Percentiles rank a stretch among this genome's conserved stretches.
Conservation (phyloP, 2,888 invertebrate genomes). For the Drepana falcataria region DNA sequence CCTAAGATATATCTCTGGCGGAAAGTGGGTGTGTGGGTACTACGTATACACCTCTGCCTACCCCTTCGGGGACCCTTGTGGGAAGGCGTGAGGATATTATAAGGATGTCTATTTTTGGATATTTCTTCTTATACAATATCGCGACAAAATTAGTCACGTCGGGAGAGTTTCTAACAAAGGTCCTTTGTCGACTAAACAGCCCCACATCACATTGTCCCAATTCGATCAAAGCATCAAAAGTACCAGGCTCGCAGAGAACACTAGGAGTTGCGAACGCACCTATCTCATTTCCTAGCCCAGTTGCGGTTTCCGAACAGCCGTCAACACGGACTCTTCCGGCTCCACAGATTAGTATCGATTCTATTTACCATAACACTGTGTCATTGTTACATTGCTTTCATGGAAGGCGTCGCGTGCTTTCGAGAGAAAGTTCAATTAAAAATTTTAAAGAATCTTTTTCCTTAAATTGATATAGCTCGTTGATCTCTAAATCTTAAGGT, state of each 20-base stretch:
- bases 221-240: slow-evolving; percentile 46
- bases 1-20: no score
- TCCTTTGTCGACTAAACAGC: slow-evolving; percentile 11
- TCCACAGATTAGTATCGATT: slow-evolving; percentile 74
- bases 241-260: slow-evolving; percentile 40
- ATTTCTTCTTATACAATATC: no score
- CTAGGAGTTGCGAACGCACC: slow-evolving; percentile 60
- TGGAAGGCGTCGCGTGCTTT: slow-evolving; percentile 1
- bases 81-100: no score
- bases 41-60: no score
- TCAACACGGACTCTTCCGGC: slow-evolving; percentile 70
- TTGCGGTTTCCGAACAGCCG: slow-evolving; percentile 73
- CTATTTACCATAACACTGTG: slow-evolving; percentile 65
- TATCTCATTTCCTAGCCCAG: slow-evolving; percentile 79
- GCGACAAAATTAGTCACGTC: neutral
- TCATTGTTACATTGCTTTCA: slow-evolving; percentile 63
- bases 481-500: no score
- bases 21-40: no score
- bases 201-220: slow-evolving; percentile 36
- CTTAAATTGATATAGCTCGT: no score
- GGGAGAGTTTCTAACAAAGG: no score
- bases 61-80: no score
- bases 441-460: no score
- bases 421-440: no score
- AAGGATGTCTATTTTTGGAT: no score